Evolutionary conservation across 2,113 vertebrate genomes (phyloP).

Genomic region (Embiotoca jacksoni): DNA sequence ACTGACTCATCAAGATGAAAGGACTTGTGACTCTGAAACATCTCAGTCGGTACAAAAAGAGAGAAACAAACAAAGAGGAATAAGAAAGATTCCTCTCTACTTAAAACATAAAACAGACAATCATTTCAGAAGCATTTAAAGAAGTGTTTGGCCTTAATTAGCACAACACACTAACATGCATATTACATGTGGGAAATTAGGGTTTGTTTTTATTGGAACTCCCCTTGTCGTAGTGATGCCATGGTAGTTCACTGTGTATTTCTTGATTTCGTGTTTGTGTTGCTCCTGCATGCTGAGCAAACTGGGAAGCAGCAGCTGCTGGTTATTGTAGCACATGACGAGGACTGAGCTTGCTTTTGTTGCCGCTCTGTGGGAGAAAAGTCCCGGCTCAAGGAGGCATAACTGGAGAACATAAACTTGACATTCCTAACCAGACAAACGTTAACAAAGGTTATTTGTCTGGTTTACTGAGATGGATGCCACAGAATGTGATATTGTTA

Average conservation of each 20-base stretch:
- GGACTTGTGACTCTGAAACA: conserved; percentile 50
- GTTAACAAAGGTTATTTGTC: conserved; percentile 8
- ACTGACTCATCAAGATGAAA: conserved; percentile 62
- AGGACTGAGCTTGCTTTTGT: neutral
- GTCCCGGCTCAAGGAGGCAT: conserved; percentile 9
- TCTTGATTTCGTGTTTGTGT: conserved; percentile 3
- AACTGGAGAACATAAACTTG: conserved; percentile 31
- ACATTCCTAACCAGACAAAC: conserved; percentile 31
- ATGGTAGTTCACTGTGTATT: conserved; percentile 5
- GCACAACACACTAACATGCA: neutral
- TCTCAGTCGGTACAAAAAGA: conserved; percentile 2
- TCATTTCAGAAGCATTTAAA: neutral
- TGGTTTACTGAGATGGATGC: conserved; percentile 10
- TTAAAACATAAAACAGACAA: conserved; percentile 11
- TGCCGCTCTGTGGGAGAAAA: conserved; percentile 10
- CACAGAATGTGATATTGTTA: conserved; percentile 2
- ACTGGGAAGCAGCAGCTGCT: conserved; percentile 2
- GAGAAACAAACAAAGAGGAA: neutral
- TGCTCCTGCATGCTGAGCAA: conserved; percentile 20
- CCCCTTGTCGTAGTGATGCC: neutral
- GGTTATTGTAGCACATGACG: conserved; percentile 21
- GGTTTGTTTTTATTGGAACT: conserved; percentile 1
- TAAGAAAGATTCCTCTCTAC: neutral
- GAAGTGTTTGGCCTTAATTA: neutral
- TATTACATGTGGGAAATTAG: neutral